Evolutionary conservation across 2,113 vertebrate species (phyloP).

Genomic region (Stomatorhinus ivindoensis): DNA sequence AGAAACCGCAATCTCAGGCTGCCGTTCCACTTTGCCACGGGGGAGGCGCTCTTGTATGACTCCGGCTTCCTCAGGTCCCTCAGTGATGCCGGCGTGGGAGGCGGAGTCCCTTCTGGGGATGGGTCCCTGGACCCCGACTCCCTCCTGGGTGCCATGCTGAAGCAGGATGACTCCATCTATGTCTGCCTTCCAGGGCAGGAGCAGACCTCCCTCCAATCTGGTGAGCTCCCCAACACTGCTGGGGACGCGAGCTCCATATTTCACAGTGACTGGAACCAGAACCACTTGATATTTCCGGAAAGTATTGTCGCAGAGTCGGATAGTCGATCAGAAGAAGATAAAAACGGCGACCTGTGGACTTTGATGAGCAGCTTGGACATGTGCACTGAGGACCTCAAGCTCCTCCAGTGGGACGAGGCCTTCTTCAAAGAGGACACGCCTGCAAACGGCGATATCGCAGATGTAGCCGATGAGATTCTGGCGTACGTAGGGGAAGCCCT

Average conservation of each 20-base stretch:
- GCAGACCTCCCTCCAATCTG: slow-evolving; percentile 44
- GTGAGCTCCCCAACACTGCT: slow-evolving; percentile 38
- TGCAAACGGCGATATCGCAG: slow-evolving; percentile 50
- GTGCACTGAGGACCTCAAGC: slow-evolving; percentile 65
- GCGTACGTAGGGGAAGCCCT: slow-evolving; percentile 70
- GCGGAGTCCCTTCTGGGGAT: slow-evolving; percentile 35
- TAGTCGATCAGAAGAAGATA: slow-evolving; percentile 49
- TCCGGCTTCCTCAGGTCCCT: slow-evolving; percentile 42
- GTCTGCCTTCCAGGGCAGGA: slow-evolving; percentile 56
- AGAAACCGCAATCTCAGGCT: slow-evolving; percentile 61
- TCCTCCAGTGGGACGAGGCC: slow-evolving; percentile 63
- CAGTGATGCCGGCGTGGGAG: slow-evolving; percentile 42
- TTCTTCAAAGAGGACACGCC: slow-evolving; percentile 60
- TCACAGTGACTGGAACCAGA: slow-evolving; percentile 47
- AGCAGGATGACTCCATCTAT: slow-evolving; percentile 70
- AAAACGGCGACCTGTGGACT: slow-evolving; percentile 61
- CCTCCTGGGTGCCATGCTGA: slow-evolving; percentile 58
- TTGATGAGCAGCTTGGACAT: slow-evolving; percentile 70
- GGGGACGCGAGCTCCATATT: slow-evolving; percentile 37
- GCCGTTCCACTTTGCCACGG: slow-evolving; percentile 73
- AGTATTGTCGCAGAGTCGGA: slow-evolving; percentile 47
- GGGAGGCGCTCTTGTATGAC: slow-evolving; percentile 73
- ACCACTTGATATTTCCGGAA: slow-evolving; percentile 42
- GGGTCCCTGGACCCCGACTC: slow-evolving; percentile 62
- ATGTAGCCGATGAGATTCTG: slow-evolving; percentile 69